Base-by-base conservation (phyloP, 2,797 vertebrate species). In the Schizothorax lantsangensis region DNA sequence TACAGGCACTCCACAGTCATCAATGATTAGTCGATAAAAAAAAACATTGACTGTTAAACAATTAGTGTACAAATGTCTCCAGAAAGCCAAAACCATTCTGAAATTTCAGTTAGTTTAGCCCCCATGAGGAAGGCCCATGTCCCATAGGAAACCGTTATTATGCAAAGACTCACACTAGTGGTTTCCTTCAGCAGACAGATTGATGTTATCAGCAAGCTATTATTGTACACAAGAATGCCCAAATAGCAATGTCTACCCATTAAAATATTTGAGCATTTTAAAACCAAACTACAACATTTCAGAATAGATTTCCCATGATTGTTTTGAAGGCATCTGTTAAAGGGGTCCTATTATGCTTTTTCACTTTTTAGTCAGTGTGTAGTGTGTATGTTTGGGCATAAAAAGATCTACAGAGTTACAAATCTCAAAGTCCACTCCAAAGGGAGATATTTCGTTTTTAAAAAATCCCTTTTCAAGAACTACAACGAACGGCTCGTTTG, bases 171-270 rank as follows among this genome's bases (percentile, higher is more conserved):
- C 43, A 33, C 59, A 80, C 6, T 1, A 81, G 26, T 19, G 6
- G 47, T 71, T 82, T 82, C 66, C 33, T 49, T 69, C 66, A 71
- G 30, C 2, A 2, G 66, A n/a, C 33, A 71, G 33, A 43, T 49
- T 54, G 14, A 72, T 83, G 49, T 40, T 57, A 72, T 40, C 33
- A 72, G 47, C 2, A 43, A 40, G 81, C 40, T 83, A 71, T 38
- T 4, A 40, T 5, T 17, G 49, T 72, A 83, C 15, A 57, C 23
- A 57, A 69, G 23, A 21, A 36, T 38, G 15, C 62, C 33, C 5
- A 66, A 23, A 64, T 7, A 30, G 38, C 23, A 19, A 62, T 62
- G 33, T 26, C 23, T 54, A 82, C 26, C 66, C 7, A 4, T 69
- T 38, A 3, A 68, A 33, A 68, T 36, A 21, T 45, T 33, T 30